phyloP scores from a whole-genome alignment of 2,113 vertebrate species.

The Callithrix jacchus region DNA sequence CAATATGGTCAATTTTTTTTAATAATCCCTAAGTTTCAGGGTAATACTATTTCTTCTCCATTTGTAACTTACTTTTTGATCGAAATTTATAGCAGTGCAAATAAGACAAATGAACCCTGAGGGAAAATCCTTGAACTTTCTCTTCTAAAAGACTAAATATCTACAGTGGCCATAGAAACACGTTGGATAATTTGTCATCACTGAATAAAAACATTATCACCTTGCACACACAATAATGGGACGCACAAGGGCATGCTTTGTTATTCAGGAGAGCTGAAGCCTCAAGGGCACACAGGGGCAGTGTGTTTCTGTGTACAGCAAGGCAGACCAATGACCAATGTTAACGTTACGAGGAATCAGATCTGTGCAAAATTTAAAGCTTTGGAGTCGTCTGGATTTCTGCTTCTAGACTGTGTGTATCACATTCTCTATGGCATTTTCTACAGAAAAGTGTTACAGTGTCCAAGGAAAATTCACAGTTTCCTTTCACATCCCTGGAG shows the following conservation, averaged over 20 bases:
- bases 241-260: conserved; percentile 85
- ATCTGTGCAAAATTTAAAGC: background rate
- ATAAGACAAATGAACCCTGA: background rate
- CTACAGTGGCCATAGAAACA: conserved; percentile 50
- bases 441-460: background rate
- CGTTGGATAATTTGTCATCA: conserved; percentile 91
- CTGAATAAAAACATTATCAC: conserved; percentile 83
- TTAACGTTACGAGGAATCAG: background rate
- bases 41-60: background rate
- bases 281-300: conserved; percentile 57
- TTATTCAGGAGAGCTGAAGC: conserved; percentile 86
- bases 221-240: conserved; percentile 81
- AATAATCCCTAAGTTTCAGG: background rate
- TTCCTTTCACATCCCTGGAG: background rate
- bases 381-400: background rate
- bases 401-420: background rate
- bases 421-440: background rate
- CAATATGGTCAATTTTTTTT: too few relatives aligned
- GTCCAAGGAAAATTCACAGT: background rate
- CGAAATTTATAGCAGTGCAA: background rate
- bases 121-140: background rate
- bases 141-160: background rate
- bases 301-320: background rate
- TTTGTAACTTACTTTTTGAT: background rate
- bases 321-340: conserved; percentile 6